Conservation (phyloP, 2,113 vertebrate genomes). For the Ailuropoda melanoleuca region DNA sequence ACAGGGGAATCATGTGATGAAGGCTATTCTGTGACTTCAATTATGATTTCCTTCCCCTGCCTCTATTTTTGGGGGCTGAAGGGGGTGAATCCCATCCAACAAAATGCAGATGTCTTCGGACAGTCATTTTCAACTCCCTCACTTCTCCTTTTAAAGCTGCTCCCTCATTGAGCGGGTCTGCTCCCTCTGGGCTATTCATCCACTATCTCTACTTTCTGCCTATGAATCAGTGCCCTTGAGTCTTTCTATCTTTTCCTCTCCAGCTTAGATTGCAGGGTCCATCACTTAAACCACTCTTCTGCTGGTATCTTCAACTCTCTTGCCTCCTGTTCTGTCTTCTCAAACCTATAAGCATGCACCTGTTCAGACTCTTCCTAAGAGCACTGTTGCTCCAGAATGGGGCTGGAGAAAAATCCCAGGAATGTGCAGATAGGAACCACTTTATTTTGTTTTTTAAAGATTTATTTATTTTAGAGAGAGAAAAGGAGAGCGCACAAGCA, state of each 20-base stretch:
- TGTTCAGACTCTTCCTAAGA: neutral
- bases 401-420: neutral
- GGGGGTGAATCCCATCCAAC: neutral
- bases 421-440: neutral
- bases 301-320: neutral
- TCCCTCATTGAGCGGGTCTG: neutral
- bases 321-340: neutral
- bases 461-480: too few species aligned
- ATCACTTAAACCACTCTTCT: neutral
- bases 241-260: neutral
- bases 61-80: neutral
- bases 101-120: neutral
- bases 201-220: neutral
- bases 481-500: too few species aligned
- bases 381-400: neutral
- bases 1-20: neutral
- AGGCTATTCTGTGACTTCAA: neutral
- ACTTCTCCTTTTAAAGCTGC: neutral
- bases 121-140: neutral
- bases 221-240: neutral
- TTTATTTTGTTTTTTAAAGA: neutral
- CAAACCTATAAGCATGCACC: neutral
- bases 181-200: neutral
- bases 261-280: too few species aligned
- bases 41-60: neutral